Evolutionary conservation across 2,888 invertebrate genomes (phyloP).

Genomic region (Brachynemurus nebulosus): DNA sequence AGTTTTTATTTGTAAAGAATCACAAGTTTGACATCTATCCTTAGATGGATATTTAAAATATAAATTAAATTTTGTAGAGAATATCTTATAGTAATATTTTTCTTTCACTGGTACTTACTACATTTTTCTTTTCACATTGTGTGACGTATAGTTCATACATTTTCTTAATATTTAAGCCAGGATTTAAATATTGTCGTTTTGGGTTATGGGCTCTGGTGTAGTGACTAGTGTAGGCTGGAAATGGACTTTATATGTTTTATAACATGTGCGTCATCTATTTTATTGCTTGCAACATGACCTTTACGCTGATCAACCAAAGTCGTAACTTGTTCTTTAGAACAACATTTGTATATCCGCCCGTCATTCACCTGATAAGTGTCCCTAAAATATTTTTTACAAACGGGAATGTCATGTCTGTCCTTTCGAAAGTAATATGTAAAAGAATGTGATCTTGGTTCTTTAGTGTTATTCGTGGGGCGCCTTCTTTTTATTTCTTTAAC

Average conservation of each 20-base stretch:
- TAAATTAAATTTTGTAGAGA: no score
- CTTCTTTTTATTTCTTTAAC: slow-evolving; percentile 16
- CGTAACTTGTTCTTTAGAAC: slow-evolving; percentile 16
- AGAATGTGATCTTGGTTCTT: slow-evolving; percentile 10
- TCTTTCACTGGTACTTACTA: no score
- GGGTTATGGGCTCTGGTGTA: no score
- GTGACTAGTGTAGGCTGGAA: no score
- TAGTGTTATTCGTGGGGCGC: slow-evolving; percentile 15
- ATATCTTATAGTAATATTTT: no score
- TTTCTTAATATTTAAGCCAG: no score
- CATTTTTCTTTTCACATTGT: no score
- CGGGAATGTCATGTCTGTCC: slow-evolving; percentile 17
- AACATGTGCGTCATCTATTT: no score
- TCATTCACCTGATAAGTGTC: slow-evolving; percentile 15
- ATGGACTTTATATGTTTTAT: no score
- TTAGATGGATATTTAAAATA: slow-evolving; percentile 20
- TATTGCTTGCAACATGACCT: no score
- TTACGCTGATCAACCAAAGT: slow-evolving; percentile 16
- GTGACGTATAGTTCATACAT: no score
- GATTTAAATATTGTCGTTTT: no score
- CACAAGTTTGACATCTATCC: slow-evolving; percentile 17
- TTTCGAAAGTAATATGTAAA: slow-evolving; percentile 15
- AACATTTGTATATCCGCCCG: slow-evolving; percentile 16
- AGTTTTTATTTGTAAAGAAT: slow-evolving; percentile 16
- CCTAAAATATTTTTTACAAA: slow-evolving; percentile 19